These are phyloP conservation scores for Trachelipus rathkii DNA, from an alignment of 1,140 invertebrate species.

Conservation along the genomic window DNA sequence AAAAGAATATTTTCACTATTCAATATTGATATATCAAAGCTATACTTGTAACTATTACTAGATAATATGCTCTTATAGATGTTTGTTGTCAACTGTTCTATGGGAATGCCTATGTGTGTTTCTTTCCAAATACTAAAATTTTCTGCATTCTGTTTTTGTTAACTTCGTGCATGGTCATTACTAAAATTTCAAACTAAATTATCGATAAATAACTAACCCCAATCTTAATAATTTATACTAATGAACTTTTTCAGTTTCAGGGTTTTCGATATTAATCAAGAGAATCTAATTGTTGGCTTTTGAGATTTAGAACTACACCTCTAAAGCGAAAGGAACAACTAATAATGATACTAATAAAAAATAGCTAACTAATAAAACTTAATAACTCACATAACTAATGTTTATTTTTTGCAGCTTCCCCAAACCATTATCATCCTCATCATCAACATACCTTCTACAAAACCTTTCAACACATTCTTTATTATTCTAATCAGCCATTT, in stretches of 20 bases:
- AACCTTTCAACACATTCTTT: neutral
- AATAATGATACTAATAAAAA: too few species aligned
- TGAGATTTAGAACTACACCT: too few species aligned
- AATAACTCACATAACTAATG: neutral
- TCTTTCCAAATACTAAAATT: neutral
- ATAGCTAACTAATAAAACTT: too few species aligned
- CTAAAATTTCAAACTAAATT: neutral
- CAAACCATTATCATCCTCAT: neutral
- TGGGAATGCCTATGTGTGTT: too few species aligned
- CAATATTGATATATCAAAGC: too few species aligned
- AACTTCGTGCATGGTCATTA: neutral
- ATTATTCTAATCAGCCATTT: too few species aligned
- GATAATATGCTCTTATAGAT: too few species aligned
- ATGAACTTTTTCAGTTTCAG: slow-evolving; percentile 5
- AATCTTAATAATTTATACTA: neutral
- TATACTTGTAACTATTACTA: too few species aligned
- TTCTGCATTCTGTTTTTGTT: slow-evolving; percentile 5
- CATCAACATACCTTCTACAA: neutral
- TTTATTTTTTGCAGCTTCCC: neutral
- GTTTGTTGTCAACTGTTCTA: too few species aligned
- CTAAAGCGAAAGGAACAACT: too few species aligned
- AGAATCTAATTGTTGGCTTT: neutral
- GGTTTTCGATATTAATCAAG: neutral
- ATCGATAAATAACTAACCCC: neutral
- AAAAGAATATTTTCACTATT: too few species aligned